Base-by-base conservation (phyloP, 2,797 vertebrate genomes). In the Distichodus sexfasciatus region DNA sequence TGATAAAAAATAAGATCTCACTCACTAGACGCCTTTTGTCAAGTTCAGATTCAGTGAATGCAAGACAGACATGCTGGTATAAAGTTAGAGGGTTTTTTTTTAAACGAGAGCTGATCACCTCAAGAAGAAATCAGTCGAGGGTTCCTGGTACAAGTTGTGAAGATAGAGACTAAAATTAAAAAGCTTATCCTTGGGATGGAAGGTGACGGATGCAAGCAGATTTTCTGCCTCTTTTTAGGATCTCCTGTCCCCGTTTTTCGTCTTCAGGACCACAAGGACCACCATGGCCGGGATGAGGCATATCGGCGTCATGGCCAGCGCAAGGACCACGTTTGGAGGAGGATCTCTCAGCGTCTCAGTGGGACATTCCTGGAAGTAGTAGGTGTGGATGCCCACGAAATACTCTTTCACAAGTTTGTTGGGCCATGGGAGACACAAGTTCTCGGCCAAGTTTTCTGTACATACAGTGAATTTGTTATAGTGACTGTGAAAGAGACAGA, bases 261-360 rank as follows among this genome's bases (percentile, higher is more conserved):
- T 90, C 85, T 92, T 92, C 26, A 88, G 69, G 65, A 91, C 84
- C 10, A 87, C 86, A 0, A 92, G 43, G 72, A 81, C 78, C 6
- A 89, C 90, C 88, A 91, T 88, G 43, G 90, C 48, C 0, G 91
- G 88, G 69, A 92, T 83, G 0, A 93, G 78, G 61, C 87, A 93
- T 83, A 92, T 80, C 6, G 92, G 88, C 2, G 87, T 90, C 70
- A 91, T 75, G 1, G 91, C 90, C 44, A 85, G 78, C 58, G 88
- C 84, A 3, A 91, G 57, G 2, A 87, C 33, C 2, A 90, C 64
- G 24, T 66, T 21, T 0, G 81, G 76, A 2, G 87, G 71, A 0
- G 87, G 86, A 72, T 88, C 80, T 0, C 43, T 79, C 2, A 88
- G 83, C 2, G 84, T 81, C 47, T 77, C 74, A 0, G 80, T 66